Base-by-base conservation (phyloP, 2,888 invertebrate species). In the Stenodema calcarata region DNA sequence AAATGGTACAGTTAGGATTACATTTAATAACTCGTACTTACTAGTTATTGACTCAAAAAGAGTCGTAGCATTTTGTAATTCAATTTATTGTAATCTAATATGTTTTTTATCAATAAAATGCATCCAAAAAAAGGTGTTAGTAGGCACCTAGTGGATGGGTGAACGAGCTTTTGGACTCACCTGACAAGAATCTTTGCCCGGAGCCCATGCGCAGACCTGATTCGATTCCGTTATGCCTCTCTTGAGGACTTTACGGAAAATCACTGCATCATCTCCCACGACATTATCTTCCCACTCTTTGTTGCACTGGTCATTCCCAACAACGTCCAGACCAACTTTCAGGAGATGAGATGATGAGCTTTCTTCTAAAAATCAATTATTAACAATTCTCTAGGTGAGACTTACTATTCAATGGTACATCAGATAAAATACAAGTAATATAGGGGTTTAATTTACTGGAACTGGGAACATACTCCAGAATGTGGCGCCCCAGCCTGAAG, bases 221-320 rank as follows among this genome's bases (percentile, higher is more conserved):
- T 16, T 23, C 0, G 16, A 93, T 88, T 94, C 94, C 4, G 86
- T 76, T 50, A 93, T 90, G 90, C 93, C 93, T 9, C 90, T 91
- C 0, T 91, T 90, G 11, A 82, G 41, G 6, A 11, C 30, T 23
- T 9, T 16, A 7, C 28, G n/a, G 42, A 41, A 23, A 23, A n/a
- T 47, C 2, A 9, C 6, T 12, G 18, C 23, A 11, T 62, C 62
- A 3, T 11, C 0, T 0, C 3, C 18, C 7, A 18, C 27, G 11
- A 23, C 82, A 1, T 23, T 54, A 28, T 50, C 23, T 9, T 23
- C 28, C 30, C 35, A 82, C 0, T 62, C 35, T 11, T 41, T 18
- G 23, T 87, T 79, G 76, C 88, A 88, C 44, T 6, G 12, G 12
- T 23, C 54, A 18, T 50, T 62, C n/a, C 54, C 42, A 12, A 88